Conservation (phyloP, 2,113 vertebrate species). For the Prietella phreatophila region DNA sequence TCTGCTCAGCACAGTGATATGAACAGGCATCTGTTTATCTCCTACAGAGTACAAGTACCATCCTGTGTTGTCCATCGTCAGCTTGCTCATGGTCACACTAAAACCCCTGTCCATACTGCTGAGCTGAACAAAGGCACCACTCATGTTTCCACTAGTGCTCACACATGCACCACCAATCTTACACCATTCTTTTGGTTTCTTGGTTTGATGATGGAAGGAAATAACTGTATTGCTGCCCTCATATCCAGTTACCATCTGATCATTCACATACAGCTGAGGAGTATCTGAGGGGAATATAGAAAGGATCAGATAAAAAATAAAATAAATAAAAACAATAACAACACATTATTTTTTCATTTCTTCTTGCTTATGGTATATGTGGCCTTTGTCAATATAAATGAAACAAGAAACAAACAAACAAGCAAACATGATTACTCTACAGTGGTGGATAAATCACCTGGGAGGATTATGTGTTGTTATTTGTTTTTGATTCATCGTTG, state of each 20-base stretch:
- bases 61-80: conserved; percentile 11
- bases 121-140: conserved; percentile 17
- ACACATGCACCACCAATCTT: neutral
- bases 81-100: conserved; percentile 30
- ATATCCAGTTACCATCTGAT: conserved; percentile 5
- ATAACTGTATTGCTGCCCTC: neutral
- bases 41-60: conserved; percentile 25
- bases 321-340: too few species aligned
- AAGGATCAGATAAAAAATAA: too few species aligned
- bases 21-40: conserved; percentile 37
- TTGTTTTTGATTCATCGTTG: neutral
- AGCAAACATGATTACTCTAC: neutral
- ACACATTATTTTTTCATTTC: neutral
- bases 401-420: neutral
- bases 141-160: neutral
- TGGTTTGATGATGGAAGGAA: neutral
- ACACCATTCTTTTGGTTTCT: conserved; percentile 13
- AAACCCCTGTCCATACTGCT: neutral
- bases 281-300: neutral
- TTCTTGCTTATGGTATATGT: neutral
- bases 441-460: neutral
- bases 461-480: neutral
- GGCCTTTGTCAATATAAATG: neutral
- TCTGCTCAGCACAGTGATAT: neutral
- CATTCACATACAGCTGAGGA: conserved; percentile 12